Evolutionary conservation across 1,140 invertebrate species (phyloP).

Genomic region (Eriosoma lanigerum): DNA sequence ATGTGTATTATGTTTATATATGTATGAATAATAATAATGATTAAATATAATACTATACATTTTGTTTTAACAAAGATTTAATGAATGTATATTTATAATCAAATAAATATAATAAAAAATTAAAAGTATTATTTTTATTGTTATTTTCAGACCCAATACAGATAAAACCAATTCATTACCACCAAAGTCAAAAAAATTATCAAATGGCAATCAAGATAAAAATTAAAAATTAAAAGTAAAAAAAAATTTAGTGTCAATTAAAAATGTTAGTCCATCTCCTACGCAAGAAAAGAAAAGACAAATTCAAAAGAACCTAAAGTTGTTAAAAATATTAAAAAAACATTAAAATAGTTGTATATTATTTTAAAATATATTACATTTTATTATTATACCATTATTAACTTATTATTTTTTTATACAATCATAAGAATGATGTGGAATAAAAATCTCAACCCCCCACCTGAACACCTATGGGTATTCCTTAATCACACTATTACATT

Average conservation of each 20-base stretch:
- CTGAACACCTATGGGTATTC: no score
- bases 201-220: neutral
- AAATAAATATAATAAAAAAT: neutral
- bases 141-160: neutral
- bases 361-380: neutral
- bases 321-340: slow-evolving; percentile 20
- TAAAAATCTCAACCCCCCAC: no score
- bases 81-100: no score
- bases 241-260: slow-evolving; percentile 31
- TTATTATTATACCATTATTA: neutral
- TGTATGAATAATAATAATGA: no score
- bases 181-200: neutral
- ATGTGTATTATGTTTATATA: no score
- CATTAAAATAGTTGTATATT: neutral
- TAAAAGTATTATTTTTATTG: neutral
- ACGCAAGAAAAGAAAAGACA: neutral
- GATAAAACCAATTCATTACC: neutral
- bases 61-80: no score
- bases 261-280: neutral
- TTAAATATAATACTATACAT: no score
- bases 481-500: no score
- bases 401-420: neutral
- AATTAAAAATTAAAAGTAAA: neutral
- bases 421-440: no score
- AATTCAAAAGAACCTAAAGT: neutral